Conservation (phyloP, 2,113 vertebrate species). For the Nipponia nippon region DNA sequence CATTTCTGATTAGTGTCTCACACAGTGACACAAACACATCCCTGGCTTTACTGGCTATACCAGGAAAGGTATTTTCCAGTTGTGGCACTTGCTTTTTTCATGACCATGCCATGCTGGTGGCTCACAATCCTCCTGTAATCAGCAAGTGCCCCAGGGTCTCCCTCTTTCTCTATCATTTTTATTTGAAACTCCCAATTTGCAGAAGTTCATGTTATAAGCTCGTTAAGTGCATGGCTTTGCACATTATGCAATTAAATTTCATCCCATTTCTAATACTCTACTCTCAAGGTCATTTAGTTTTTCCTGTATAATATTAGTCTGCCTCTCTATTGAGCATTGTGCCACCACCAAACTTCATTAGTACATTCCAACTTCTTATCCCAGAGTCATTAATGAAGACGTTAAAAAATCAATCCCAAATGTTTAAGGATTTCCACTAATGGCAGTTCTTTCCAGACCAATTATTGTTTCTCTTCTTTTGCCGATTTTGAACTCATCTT, state of each 20-base stretch:
- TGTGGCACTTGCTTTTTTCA: not conserved
- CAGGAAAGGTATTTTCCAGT: not conserved
- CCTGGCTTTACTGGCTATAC: not conserved
- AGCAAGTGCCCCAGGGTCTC: not conserved
- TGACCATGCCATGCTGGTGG: not conserved
- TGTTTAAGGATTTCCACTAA: slow-evolving; percentile 10
- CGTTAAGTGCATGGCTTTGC: slow-evolving; percentile 40
- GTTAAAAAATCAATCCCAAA: slow-evolving; percentile 47
- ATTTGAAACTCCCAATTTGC: slow-evolving; percentile 46
- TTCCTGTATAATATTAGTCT: not conserved
- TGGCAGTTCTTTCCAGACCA: not conserved
- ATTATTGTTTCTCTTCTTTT: not conserved
- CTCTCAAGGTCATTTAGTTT: slow-evolving; percentile 56
- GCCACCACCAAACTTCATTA: slow-evolving; percentile 45
- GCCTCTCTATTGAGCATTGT: slow-evolving; percentile 35
- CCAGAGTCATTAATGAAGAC: slow-evolving; percentile 48
- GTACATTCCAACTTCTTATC: not conserved
- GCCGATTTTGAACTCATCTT: not conserved
- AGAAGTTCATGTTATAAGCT: slow-evolving; percentile 44
- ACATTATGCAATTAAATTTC: slow-evolving; percentile 61
- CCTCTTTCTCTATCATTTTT: not conserved
- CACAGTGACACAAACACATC: not conserved
- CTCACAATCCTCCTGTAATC: not conserved
- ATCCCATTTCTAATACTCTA: slow-evolving; percentile 31
- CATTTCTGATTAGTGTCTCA: not conserved